Percentiles rank a stretch among this genome's conserved stretches.
phyloP scores from a whole-genome alignment of 2,797 vertebrate species.

The Scyliorhinus canicula region DNA sequence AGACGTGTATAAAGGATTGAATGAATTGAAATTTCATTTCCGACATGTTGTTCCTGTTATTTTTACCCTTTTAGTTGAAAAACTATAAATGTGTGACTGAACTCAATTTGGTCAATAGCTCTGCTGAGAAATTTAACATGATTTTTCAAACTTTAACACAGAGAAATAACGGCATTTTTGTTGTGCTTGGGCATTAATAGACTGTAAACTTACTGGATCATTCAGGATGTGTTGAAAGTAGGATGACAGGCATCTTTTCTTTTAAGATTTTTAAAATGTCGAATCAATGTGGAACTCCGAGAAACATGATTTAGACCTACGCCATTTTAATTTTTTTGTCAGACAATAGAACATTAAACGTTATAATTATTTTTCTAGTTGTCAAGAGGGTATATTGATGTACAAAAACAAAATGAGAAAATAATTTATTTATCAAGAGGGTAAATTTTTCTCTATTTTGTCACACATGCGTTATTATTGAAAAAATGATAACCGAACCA shows the following conservation, averaged over 20 bases:
- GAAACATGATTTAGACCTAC: not conserved
- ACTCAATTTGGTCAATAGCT: slow-evolving; percentile 60
- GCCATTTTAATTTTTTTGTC: not conserved
- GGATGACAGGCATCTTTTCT: not conserved
- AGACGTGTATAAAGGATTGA: slow-evolving; percentile 80
- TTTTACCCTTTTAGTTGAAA: slow-evolving; percentile 60
- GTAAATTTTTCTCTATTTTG: not conserved
- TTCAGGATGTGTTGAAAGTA: not conserved
- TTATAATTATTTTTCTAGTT: not conserved
- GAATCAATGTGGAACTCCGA: not conserved
- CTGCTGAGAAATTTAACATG: slow-evolving; percentile 43
- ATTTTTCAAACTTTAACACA: slow-evolving; percentile 48
- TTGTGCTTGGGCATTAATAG: slow-evolving; percentile 40
- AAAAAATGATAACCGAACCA: not conserved
- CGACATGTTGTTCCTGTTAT: slow-evolving; percentile 85
- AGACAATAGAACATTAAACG: not conserved
- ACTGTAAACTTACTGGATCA: slow-evolving; percentile 11
- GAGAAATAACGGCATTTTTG: slow-evolving; percentile 48
- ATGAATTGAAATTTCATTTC: slow-evolving; percentile 94
- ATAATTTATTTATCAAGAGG: not conserved
- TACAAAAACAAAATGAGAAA: not conserved
- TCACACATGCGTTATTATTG: too few relatives aligned
- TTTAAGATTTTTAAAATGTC: not conserved
- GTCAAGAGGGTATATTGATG: not conserved
- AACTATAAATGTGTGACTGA: slow-evolving; percentile 59